Conservation (phyloP, 2,113 vertebrate genomes). For the Corvus moneduloides region DNA sequence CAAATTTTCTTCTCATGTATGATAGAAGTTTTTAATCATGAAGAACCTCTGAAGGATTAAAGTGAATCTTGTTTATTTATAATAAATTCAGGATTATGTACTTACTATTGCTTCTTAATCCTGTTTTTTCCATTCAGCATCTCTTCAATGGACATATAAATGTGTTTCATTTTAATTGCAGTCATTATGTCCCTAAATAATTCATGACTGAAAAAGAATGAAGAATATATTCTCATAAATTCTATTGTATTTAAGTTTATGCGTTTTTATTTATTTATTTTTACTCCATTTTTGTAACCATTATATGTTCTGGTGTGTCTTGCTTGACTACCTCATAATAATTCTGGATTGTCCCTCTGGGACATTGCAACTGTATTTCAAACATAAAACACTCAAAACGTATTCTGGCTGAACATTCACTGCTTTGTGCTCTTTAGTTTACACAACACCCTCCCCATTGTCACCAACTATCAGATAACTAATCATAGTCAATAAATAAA, state of each 20-base stretch:
- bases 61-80: neutral
- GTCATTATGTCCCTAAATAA: neutral
- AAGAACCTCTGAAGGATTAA: neutral
- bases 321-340: neutral
- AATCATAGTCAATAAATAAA: neutral
- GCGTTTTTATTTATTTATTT: neutral
- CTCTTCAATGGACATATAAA: neutral
- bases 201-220: neutral
- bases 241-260: neutral
- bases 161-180: neutral
- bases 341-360: neutral
- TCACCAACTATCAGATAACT: neutral
- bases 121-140: neutral
- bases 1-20: neutral
- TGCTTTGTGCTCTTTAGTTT: neutral
- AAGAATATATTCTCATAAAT: neutral
- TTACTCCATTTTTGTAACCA: neutral
- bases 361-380: neutral
- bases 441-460: neutral
- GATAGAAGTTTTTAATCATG: neutral
- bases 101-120: neutral
- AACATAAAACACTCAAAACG: neutral
- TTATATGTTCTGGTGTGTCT: neutral
- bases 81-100: neutral
- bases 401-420: neutral